Evolutionary conservation across 2,888 invertebrate genomes (phyloP).

Genomic region (Argyresthia goedartella): DNA sequence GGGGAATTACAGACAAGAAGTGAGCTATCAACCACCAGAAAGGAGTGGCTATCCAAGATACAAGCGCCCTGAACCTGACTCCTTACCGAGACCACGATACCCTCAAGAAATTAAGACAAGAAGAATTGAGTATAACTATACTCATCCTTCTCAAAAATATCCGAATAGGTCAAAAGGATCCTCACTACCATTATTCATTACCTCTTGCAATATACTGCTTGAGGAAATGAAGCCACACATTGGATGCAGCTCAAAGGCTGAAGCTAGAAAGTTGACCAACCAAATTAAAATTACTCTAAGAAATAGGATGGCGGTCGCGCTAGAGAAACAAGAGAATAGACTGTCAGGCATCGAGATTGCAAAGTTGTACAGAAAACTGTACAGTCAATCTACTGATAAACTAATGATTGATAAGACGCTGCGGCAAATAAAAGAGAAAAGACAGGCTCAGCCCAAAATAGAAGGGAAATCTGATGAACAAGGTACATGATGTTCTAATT

Average conservation of each 20-base stretch:
- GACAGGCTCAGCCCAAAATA: constrained; percentile 1
- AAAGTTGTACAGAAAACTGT: constrained; percentile 16
- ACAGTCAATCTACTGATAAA: constrained; percentile 17
- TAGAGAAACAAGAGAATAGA: constrained; percentile 13
- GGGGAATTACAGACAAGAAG: too few relatives aligned
- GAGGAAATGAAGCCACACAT: constrained; percentile 11
- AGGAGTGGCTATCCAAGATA: too few relatives aligned
- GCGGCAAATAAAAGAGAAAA: constrained; percentile 12
- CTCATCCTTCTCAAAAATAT: background rate
- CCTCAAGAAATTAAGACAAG: too few relatives aligned
- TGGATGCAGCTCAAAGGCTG: constrained; percentile 1
- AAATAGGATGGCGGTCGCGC: constrained; percentile 16
- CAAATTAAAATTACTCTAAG: constrained; percentile 13
- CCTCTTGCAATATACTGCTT: constrained; percentile 8
- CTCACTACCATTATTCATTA: constrained; percentile 5
- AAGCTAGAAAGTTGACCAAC: constrained; percentile 7
- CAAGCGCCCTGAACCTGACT: too few relatives aligned
- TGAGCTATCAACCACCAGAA: too few relatives aligned
- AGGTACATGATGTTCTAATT: background rate
- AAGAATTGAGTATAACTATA: background rate
- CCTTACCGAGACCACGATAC: too few relatives aligned
- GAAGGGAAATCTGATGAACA: constrained; percentile 4
- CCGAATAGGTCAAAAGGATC: background rate
- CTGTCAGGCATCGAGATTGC: constrained; percentile 9
- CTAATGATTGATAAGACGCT: constrained; percentile 14